Evolutionary conservation across 2,113 vertebrate species (phyloP), one percentile per base, ranked within the genome.

Genomic region (Solenodon paradoxus): DNA sequence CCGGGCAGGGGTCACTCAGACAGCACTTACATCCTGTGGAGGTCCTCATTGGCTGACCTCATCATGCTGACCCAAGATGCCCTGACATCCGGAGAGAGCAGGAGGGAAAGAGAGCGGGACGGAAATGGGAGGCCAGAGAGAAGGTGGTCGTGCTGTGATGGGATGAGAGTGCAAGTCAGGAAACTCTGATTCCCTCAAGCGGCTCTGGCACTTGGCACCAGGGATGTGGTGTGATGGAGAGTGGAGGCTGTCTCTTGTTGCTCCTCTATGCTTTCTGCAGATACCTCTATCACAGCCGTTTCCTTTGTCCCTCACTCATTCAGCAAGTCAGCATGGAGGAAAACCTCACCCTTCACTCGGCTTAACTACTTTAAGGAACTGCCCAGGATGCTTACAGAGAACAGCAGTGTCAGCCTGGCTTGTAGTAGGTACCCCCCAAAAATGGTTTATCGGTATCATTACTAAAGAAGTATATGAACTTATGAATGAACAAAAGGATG

Each of bases 1-100:
- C 95, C 13, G 11, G 78, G 49, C 87, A 95, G n/a, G 79, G 79
- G 55, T 94, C 92, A 68, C 30, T 61, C 72, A 7, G 53, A 71
- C 28, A 26, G 28, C 32, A 22, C 89, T 88, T 55, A 22, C 5
- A 55, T 77, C 63, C 66, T 85, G 49, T 2, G 38, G 55, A 51
- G 61, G 59, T 68, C 49, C 26, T 72, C 47, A 49, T n/a, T 57
- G 63, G 42, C 89, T 79, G 64, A 85, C 72, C 86, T 94, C n/a
- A 16, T 66, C 55, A 1, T 19, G 51, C 78, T 92, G 87, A 85
- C 89, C 89, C 72, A 20, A 16, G 84, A n/a, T n/a, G n/a, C n/a
- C n/a, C n/a, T n/a, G 69, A 40, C 28, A 3, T 24, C 57, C 32
- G 30, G 77, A 68, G 68, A n/a, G 32, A 35, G 30, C 19, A 24